These are phyloP conservation scores for Pristionchus arcanus DNA, from an alignment of 2,888 invertebrate genomes.

Conservation along the genomic window DNA sequence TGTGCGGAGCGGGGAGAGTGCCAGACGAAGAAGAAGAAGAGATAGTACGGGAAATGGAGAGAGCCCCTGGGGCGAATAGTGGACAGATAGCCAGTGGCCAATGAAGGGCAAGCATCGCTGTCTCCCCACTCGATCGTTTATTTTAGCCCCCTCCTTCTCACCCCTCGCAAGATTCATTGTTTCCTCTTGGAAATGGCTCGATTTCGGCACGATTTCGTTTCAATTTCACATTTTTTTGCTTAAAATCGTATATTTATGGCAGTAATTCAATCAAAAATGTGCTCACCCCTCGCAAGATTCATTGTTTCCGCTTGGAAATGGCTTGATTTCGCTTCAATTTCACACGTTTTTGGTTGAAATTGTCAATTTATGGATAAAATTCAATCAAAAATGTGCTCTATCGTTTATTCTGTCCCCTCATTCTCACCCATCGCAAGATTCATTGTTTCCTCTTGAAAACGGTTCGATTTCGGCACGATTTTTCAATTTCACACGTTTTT, in stretches of 20 bases:
- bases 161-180: constrained; percentile 29
- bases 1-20: background rate
- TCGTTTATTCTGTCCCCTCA: too few relatives aligned
- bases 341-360: background rate
- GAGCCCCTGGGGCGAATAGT: background rate
- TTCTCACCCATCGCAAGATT: too few relatives aligned
- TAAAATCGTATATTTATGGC: background rate
- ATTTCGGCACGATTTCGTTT: background rate
- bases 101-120: constrained; percentile 31
- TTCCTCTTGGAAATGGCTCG: constrained; percentile 19
- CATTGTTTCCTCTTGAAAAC: background rate
- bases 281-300: too few relatives aligned
- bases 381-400: too few relatives aligned
- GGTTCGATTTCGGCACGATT: background rate
- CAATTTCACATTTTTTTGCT: background rate
- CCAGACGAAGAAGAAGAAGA: background rate
- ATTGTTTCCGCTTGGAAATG: background rate
- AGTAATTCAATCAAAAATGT: too few relatives aligned
- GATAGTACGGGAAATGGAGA: background rate
- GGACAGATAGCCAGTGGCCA: constrained; percentile 45
- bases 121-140: constrained; percentile 8
- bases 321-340: background rate
- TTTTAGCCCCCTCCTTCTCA: constrained; percentile 36
- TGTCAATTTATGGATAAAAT: background rate
- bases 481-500: background rate